phyloP scores from a whole-genome alignment of 1,140 invertebrate species.

The Sitobion miscanthi region DNA sequence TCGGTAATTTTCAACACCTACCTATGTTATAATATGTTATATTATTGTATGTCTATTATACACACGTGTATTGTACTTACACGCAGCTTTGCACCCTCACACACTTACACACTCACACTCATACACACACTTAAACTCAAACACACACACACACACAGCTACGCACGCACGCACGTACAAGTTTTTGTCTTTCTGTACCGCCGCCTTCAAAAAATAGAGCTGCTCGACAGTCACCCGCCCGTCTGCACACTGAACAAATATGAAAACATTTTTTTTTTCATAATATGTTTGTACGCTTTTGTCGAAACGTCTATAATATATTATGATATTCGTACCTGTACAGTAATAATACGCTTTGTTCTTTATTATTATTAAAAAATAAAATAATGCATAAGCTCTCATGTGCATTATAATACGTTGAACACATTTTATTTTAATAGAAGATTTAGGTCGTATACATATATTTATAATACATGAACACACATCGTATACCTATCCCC shows the following conservation, averaged over 20 bases:
- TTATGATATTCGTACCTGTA: not conserved
- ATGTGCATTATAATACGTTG: not conserved
- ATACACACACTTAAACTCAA: too few species aligned
- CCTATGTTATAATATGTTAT: not conserved
- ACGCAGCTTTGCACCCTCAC: not conserved
- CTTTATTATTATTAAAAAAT: not conserved
- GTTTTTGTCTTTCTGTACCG: not conserved
- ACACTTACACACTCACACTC: not conserved
- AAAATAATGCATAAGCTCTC: not conserved
- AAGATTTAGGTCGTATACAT: not conserved
- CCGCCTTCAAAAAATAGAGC: not conserved
- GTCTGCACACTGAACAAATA: not conserved
- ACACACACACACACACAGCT: not conserved
- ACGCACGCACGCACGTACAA: not conserved
- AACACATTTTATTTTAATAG: not conserved
- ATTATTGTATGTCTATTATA: not conserved
- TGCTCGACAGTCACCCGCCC: not conserved
- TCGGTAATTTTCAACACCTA: not conserved
- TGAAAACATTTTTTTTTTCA: not conserved
- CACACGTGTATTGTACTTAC: not conserved
- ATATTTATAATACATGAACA: not conserved
- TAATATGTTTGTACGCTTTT: not conserved
- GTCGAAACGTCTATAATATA: not conserved
- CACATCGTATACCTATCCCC: not conserved
- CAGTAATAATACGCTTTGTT: conserved; percentile 14